Evolutionary conservation across 2,113 vertebrate species (phyloP).

Genomic region (Hydrochoerus hydrochaeris): DNA sequence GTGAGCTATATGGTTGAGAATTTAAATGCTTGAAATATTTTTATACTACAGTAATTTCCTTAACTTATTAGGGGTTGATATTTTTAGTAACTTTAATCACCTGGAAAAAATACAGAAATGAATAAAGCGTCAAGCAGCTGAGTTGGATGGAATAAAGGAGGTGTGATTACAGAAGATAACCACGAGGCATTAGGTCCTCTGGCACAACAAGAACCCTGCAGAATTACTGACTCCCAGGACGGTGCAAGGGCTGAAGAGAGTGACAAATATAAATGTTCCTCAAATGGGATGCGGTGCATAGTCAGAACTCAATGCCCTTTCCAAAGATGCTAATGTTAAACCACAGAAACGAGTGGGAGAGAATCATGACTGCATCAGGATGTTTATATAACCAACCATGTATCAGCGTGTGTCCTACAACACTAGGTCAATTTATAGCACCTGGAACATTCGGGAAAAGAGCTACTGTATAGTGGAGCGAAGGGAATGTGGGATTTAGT

Average conservation of each 20-base stretch:
- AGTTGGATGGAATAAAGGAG: not conserved
- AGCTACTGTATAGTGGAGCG: not conserved
- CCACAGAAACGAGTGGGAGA: not conserved
- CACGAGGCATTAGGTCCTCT: not conserved
- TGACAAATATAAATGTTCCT: not conserved
- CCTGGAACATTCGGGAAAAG: not conserved
- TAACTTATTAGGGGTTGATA: not conserved
- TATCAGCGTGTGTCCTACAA: not conserved
- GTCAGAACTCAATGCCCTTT: not conserved
- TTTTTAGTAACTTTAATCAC: constrained; percentile 17
- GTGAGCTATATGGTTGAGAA: not conserved
- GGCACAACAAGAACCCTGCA: too few species aligned
- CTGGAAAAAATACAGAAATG: not conserved
- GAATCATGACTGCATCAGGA: not conserved
- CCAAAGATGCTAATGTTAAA: not conserved
- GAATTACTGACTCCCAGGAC: not conserved
- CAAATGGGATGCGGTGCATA: not conserved
- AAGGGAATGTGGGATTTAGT: not conserved
- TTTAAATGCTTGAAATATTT: constrained; percentile 44
- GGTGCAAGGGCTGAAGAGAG: not conserved
- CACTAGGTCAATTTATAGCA: not conserved
- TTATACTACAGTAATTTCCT: not conserved
- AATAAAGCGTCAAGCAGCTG: not conserved
- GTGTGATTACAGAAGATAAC: not conserved
- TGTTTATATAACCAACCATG: not conserved